A percentile compares a stretch with the other conserved stretches of the same genome.
Evolutionary conservation across 1,140 invertebrate genomes (phyloP).

Genomic region (Lithobius niger): DNA sequence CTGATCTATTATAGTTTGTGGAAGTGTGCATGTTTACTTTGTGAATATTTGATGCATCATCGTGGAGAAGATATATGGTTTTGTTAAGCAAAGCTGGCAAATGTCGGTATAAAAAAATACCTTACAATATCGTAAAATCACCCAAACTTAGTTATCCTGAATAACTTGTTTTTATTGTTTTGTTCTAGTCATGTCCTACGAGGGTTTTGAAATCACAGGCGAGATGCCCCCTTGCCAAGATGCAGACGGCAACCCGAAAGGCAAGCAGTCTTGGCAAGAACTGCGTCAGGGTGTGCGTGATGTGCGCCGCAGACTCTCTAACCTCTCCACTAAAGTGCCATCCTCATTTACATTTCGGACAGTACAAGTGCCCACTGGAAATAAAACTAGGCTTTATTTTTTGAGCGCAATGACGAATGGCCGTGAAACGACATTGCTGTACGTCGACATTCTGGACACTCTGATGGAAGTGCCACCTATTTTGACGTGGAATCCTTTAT

Average conservation of each 20-base stretch:
- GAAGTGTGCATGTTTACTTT: too few relatives aligned
- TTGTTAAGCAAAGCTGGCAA: too few relatives aligned
- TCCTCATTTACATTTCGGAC: constrained; percentile 59
- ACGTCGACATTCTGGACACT: constrained; percentile 54
- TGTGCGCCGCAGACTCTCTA: constrained; percentile 57
- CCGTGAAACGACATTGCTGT: constrained; percentile 76
- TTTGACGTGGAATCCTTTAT: constrained; percentile 52
- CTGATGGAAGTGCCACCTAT: neutral
- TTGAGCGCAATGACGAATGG: constrained; percentile 66
- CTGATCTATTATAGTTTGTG: too few relatives aligned
- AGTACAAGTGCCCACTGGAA: constrained; percentile 23
- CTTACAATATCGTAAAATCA: too few relatives aligned
- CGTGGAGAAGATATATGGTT: too few relatives aligned
- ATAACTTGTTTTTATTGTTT: too few relatives aligned
- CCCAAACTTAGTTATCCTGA: too few relatives aligned
- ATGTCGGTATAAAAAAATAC: too few relatives aligned
- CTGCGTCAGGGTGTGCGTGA: constrained; percentile 65
- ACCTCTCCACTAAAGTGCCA: constrained; percentile 55
- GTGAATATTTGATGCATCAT: too few relatives aligned
- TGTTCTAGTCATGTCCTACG: neutral
- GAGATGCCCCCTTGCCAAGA: neutral
- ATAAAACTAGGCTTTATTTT: constrained; percentile 72
- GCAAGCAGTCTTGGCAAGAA: constrained; percentile 51
- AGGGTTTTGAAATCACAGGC: neutral
- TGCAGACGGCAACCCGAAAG: neutral